Conservation (phyloP, 1,140 invertebrate species). For the Drosophila subobscura region DNA sequence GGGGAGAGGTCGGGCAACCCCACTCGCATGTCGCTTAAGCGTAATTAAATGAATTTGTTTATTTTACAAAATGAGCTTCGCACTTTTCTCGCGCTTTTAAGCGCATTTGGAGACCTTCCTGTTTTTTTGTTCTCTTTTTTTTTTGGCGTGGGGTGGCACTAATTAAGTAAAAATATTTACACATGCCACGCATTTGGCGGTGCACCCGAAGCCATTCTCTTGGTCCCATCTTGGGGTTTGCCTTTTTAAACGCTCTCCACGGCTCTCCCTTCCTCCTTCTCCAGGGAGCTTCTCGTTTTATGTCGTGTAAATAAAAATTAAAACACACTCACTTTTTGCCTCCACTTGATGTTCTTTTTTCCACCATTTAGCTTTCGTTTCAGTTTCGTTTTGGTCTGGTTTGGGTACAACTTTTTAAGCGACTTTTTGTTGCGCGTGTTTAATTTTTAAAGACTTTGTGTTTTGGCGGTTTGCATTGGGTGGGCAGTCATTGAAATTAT, state of each 20-base stretch:
- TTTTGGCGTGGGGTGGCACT: constrained; percentile 41
- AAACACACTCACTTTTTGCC: constrained; percentile 42
- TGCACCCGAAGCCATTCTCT: constrained; percentile 2
- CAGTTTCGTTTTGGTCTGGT: constrained; percentile 11
- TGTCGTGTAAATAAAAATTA: constrained; percentile 72
- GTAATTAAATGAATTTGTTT: constrained; percentile 74
- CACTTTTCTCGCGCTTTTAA: constrained; percentile 69
- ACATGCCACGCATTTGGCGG: constrained; percentile 35
- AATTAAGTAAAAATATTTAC: constrained; percentile 78
- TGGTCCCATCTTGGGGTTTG: constrained; percentile 38
- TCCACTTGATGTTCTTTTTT: constrained; percentile 2
- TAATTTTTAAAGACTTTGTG: constrained; percentile 45
- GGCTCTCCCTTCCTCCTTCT: constrained; percentile 26
- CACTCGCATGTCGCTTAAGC: constrained; percentile 41
- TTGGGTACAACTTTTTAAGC: constrained; percentile 50
- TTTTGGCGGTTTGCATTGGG: neutral
- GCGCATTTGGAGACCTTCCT: constrained; percentile 45
- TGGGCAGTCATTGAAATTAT: constrained; percentile 4
- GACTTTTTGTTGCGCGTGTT: constrained; percentile 49
- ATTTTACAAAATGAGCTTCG: constrained; percentile 71
- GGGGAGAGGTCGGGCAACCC: neutral
- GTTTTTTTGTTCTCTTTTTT: constrained; percentile 22
- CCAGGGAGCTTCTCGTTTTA: constrained; percentile 20
- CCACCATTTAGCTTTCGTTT: constrained; percentile 7
- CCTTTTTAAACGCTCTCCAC: constrained; percentile 52